Percentiles rank a stretch among this genome's conserved stretches.
Conservation (phyloP, 2,113 vertebrate genomes). For the Pseudopodoces humilis region DNA sequence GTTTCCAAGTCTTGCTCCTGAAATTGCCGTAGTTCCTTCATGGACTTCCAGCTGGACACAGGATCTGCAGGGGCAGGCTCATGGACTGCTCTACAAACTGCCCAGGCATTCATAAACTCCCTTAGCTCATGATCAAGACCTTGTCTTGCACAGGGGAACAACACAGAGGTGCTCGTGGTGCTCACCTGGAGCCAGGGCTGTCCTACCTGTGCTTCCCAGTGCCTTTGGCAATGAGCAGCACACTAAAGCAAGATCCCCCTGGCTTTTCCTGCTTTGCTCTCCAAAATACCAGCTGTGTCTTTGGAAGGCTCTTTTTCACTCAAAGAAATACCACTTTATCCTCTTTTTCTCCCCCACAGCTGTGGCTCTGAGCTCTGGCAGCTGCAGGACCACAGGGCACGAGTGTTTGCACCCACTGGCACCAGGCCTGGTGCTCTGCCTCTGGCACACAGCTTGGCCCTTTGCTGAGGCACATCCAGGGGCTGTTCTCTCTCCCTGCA, state of each 20-base stretch:
- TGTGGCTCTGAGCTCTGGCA: background rate
- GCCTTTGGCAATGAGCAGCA: background rate
- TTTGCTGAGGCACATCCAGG: background rate
- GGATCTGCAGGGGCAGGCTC: background rate
- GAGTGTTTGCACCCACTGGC: background rate
- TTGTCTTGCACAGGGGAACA: background rate
- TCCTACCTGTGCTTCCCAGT: background rate
- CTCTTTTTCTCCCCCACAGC: background rate
- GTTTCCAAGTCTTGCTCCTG: background rate
- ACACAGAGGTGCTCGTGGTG: background rate
- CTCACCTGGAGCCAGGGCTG: background rate
- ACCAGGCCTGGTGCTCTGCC: accelerated
- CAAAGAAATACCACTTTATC: background rate
- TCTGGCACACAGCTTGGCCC: background rate
- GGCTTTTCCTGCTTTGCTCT: background rate
- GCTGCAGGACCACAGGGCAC: background rate
- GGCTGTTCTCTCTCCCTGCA: background rate
- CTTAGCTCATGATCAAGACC: background rate
- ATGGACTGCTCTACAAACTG: background rate
- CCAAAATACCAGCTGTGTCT: background rate
- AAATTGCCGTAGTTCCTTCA: background rate
- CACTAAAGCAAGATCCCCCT: background rate
- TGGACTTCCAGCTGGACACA: background rate
- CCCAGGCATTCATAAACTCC: background rate
- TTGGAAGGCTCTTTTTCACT: background rate